Percentiles rank a stretch among this genome's conserved stretches.
These are phyloP conservation scores for Tenthredo scrophulariae DNA, from an alignment of 2,888 invertebrate genomes.

Conservation along the genomic window DNA sequence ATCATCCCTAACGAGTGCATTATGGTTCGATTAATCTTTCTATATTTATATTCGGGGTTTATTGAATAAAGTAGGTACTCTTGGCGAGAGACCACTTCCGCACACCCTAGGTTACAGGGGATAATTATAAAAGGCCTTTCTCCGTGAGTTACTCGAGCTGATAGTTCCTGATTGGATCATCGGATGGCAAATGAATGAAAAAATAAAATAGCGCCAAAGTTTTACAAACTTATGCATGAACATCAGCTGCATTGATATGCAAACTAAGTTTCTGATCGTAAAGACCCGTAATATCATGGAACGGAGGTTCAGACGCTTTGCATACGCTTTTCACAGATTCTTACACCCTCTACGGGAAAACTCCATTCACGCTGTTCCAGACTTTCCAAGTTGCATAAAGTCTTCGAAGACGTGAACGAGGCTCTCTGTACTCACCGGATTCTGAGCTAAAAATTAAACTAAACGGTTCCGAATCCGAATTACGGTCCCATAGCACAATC, in stretches of 20 bases:
- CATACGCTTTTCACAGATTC: constrained; percentile 54
- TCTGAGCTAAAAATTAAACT: background rate
- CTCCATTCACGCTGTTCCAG: background rate
- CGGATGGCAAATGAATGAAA: constrained; percentile 44
- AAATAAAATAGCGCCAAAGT: background rate
- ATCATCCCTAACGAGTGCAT: constrained; percentile 75
- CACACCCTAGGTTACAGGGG: background rate
- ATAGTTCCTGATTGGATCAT: background rate
- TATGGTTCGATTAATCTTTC: constrained; percentile 76
- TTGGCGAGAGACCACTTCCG: background rate
- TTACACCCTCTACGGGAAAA: background rate
- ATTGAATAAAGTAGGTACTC: constrained; percentile 58
- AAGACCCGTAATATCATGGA: constrained; percentile 69
- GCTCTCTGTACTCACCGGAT: background rate
- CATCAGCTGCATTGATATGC: constrained; percentile 69
- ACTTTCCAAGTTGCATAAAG: background rate
- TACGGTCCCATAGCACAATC: background rate
- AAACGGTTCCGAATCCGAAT: background rate
- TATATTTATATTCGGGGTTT: constrained; percentile 75
- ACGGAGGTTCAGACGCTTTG: constrained; percentile 60
- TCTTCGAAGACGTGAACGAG: background rate
- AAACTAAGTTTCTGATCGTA: constrained; percentile 72
- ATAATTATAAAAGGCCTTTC: background rate
- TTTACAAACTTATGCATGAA: constrained; percentile 32
- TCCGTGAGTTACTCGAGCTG: background rate